These are phyloP conservation scores for Bradynema listronoti DNA, from an alignment of 1,140 invertebrate genomes.

Conservation along the genomic window DNA sequence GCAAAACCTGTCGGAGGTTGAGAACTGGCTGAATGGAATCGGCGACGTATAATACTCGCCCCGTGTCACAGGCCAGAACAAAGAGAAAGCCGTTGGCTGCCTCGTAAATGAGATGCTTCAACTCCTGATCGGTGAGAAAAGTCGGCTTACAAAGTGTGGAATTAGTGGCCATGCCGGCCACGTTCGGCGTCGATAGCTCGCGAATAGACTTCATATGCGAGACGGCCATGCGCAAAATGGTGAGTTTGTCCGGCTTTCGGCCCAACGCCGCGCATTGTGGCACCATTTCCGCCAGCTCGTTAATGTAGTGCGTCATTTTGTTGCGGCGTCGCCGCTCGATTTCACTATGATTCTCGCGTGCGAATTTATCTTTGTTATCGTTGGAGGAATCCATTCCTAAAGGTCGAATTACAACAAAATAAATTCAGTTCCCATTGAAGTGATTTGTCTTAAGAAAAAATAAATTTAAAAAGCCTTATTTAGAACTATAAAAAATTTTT, in stretches of 20 bases:
- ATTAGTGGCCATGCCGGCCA: not conserved
- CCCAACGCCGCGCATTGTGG: slow-evolving; percentile 85
- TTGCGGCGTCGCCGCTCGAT: slow-evolving; percentile 93
- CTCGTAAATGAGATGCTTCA: slow-evolving; percentile 96
- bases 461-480: no score
- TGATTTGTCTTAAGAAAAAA: no score
- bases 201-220: slow-evolving; percentile 75
- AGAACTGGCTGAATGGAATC: slow-evolving; percentile 94
- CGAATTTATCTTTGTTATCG: slow-evolving; percentile 52
- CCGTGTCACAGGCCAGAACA: slow-evolving; percentile 93
- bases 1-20: slow-evolving; percentile 75
- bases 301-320: slow-evolving; percentile 99
- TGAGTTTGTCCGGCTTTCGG: slow-evolving; percentile 96
- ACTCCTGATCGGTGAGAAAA: slow-evolving; percentile 94
- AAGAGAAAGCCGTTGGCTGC: slow-evolving; percentile 98
- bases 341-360: slow-evolving; percentile 95
- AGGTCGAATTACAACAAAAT: no score
- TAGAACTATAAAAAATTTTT: no score
- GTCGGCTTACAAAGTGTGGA: slow-evolving; percentile 81
- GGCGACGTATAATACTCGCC: slow-evolving; percentile 91
- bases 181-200: slow-evolving; percentile 1
- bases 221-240: slow-evolving; percentile 97
- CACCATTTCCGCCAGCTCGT: slow-evolving; percentile 98
- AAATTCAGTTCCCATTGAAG: no score
- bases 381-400: not conserved